Evolutionary conservation across 2,888 invertebrate species (phyloP), one percentile per base, ranked within the genome.

Genomic region (Hecatera dysodea): DNA sequence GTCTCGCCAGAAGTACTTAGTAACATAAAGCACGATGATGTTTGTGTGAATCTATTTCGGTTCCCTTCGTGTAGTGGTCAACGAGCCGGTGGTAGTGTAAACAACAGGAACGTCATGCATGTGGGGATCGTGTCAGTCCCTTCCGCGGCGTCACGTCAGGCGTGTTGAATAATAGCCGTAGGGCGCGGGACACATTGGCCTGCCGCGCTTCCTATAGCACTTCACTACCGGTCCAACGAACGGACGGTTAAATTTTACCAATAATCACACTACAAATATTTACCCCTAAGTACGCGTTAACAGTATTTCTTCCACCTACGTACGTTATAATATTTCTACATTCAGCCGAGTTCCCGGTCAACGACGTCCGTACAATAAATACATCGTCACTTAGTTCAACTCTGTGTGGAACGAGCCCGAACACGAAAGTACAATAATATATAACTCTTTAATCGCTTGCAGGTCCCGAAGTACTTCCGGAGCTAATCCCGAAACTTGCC

Each of bases 141-240:
- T 91, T 89, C 89, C 90, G 90, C 78, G 86, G 80, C 85, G 86
- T 83, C 89, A 86, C 85, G 86, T 87, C 82, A 85, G 83, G 83
- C 84, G 87, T 86, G 84, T 83, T 86, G 81, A 86, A 88, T 89
- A 89, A 91, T 89, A 89, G 86, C 82, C 87, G 94, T 88, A 88
- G 94, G 94, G 92, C 87, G 90, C 81, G 89, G 92, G 92, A 90
- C 93, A 90, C 93, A 85, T 93, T 93, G 93, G 91, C 93, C 95
- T 92, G 91, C 90, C 91, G 89, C 86, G 84, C 84, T 87, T 87
- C 83, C 76, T 78, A 78, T 78, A 70, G 62, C 63, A 67, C 68
- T 72, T 70, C 67, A 72, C 69, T 74, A 77, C 79, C 69, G 71
- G 22, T 78, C 68, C 69, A 77, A 56, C 46, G 61, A 74, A n/a